Conservation (phyloP, 2,888 invertebrate species). For the Mesorhabditis sp. region DNA sequence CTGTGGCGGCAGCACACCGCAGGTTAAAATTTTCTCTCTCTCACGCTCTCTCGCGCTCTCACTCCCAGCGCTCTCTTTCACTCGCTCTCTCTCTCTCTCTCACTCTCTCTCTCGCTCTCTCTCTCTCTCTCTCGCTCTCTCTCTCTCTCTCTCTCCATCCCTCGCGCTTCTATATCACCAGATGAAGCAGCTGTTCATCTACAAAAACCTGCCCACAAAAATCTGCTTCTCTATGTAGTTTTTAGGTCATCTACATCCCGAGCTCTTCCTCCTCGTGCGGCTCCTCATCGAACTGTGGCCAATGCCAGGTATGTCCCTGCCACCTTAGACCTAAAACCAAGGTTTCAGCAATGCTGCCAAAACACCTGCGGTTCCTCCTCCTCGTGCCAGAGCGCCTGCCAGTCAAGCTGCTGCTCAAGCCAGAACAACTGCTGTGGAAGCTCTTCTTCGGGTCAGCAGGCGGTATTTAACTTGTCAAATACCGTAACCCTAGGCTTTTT, state of each 20-base stretch:
- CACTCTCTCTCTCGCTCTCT: no score
- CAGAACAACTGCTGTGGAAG: not conserved
- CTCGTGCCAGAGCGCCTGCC: not conserved
- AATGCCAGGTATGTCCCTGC: not conserved
- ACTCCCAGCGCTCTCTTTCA: no score
- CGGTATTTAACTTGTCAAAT: not conserved
- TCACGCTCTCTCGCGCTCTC: no score
- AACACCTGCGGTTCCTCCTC: not conserved
- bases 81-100: no score
- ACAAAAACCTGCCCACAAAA: no score
- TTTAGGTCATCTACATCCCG: not conserved
- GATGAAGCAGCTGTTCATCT: no score
- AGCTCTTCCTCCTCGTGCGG: not conserved
- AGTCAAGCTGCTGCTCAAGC: not conserved
- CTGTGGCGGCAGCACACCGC: not conserved
- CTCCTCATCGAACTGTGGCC: not conserved
- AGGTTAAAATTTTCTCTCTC: no score
- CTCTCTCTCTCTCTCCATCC: no score
- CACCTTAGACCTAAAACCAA: no score
- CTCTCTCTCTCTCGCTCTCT: no score
- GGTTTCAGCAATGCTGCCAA: not conserved
- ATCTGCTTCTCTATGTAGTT: no score
- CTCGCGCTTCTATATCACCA: no score
- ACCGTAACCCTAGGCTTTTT: not conserved
- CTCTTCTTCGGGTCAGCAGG: not conserved